These are phyloP conservation scores for Incurvaria masculella DNA, from an alignment of 2,888 invertebrate species.

Conservation along the genomic window DNA sequence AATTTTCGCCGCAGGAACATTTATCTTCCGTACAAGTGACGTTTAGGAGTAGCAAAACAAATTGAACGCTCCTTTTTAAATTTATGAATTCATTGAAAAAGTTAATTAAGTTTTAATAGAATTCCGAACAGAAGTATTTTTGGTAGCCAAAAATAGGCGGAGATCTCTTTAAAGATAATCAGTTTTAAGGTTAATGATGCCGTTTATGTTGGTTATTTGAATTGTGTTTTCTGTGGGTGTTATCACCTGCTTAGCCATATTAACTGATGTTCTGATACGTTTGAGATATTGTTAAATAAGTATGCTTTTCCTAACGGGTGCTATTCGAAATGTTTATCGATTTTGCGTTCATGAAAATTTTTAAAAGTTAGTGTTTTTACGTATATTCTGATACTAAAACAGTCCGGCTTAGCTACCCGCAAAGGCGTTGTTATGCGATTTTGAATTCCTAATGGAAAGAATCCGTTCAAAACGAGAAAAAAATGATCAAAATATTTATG, in stretches of 20 bases:
- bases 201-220: slow-evolving; percentile 23
- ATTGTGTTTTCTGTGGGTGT: not conserved
- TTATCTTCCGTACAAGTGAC: slow-evolving; percentile 52
- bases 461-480: slow-evolving; percentile 21
- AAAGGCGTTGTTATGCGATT: too few species aligned
- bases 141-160: slow-evolving; percentile 59
- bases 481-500: slow-evolving; percentile 50
- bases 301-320: too few species aligned
- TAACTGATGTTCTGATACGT: too few species aligned
- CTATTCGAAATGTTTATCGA: too few species aligned
- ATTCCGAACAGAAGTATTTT: slow-evolving; percentile 50
- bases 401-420: too few species aligned
- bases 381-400: too few species aligned
- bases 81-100: slow-evolving; percentile 45
- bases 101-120: slow-evolving; percentile 59
- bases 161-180: slow-evolving; percentile 53
- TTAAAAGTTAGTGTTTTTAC: too few species aligned
- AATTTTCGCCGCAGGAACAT: slow-evolving; percentile 46
- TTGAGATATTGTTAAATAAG: too few species aligned
- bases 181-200: slow-evolving; percentile 42
- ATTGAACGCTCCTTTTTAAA: slow-evolving; percentile 41
- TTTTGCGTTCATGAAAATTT: too few species aligned
- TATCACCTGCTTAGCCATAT: not conserved
- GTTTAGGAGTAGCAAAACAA: slow-evolving; percentile 55
- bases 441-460: slow-evolving; percentile 12